These are phyloP conservation scores for Harpalus rufipes DNA, from an alignment of 2,888 invertebrate species.

Conservation along the genomic window DNA sequence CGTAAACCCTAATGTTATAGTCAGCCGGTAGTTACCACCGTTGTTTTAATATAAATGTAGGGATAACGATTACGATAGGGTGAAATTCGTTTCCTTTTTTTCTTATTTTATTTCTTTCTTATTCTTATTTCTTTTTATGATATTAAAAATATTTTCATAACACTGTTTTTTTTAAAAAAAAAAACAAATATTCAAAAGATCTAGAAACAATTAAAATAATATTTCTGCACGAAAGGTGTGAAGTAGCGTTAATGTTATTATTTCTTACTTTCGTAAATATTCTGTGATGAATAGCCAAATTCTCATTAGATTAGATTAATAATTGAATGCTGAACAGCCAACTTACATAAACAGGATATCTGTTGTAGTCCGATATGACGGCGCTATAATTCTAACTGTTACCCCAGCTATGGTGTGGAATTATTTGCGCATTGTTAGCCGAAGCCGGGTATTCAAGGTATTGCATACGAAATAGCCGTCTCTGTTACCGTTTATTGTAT, in stretches of 20 bases:
- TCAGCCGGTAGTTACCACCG: neutral
- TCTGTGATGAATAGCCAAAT: neutral
- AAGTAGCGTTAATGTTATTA: no score
- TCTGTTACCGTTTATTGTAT: conserved; percentile 4
- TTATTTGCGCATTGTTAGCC: conserved; percentile 26
- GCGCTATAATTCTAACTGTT: conserved; percentile 9
- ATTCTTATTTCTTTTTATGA: neutral
- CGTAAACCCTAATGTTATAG: conserved; percentile 21
- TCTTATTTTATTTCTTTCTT: neutral
- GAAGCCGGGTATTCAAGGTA: neutral
- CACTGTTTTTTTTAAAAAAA: no score
- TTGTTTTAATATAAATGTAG: neutral
- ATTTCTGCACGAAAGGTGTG: no score
- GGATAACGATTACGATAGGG: neutral
- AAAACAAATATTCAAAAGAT: no score
- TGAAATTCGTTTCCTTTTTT: neutral
- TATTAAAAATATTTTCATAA: no score
- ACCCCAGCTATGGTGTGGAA: neutral
- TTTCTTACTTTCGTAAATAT: no score
- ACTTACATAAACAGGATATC: neutral
- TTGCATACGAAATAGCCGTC: conserved; percentile 4
- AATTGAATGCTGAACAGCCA: neutral
- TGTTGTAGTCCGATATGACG: neutral
- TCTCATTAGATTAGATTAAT: neutral
- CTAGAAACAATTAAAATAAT: no score